phyloP scores from a whole-genome alignment of 2,113 vertebrate genomes.

The Guaruba guarouba region DNA sequence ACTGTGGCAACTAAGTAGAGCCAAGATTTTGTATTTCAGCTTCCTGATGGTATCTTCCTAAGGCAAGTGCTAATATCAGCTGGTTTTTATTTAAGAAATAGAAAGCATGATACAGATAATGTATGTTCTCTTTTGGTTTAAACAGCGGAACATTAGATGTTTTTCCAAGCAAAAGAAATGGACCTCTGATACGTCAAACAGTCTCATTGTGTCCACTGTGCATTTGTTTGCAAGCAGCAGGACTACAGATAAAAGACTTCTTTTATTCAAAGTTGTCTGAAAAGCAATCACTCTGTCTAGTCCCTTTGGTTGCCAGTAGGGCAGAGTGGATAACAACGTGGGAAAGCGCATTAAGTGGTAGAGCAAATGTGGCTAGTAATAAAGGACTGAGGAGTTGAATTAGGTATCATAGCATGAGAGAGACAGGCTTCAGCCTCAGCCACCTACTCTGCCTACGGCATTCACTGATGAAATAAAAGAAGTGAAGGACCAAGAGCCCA shows the following conservation, averaged over 20 bases:
- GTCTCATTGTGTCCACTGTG: conserved; percentile 30
- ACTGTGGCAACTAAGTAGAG: not conserved
- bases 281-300: conserved; percentile 36
- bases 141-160: conserved; percentile 48
- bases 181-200: conserved; percentile 45
- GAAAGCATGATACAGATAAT: conserved; percentile 66
- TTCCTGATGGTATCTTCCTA: conserved; percentile 46
- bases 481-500: not conserved
- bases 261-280: conserved; percentile 42
- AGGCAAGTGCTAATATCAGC: conserved; percentile 53
- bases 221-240: conserved; percentile 55
- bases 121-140: conserved; percentile 33
- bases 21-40: conserved; percentile 24
- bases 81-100: conserved; percentile 67
- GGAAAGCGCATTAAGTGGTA: not conserved
- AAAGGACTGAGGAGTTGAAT: conserved; percentile 1
- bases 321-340: not conserved
- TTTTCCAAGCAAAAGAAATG: conserved; percentile 59
- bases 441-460: not conserved
- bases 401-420: not conserved
- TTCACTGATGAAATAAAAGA: conserved; percentile 8
- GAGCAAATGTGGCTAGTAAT: not conserved
- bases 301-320: conserved; percentile 18
- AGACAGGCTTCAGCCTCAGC: not conserved
- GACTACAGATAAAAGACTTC: conserved; percentile 18